phyloP scores from a whole-genome alignment of 2,888 invertebrate species.

The Spilarctia lutea region DNA sequence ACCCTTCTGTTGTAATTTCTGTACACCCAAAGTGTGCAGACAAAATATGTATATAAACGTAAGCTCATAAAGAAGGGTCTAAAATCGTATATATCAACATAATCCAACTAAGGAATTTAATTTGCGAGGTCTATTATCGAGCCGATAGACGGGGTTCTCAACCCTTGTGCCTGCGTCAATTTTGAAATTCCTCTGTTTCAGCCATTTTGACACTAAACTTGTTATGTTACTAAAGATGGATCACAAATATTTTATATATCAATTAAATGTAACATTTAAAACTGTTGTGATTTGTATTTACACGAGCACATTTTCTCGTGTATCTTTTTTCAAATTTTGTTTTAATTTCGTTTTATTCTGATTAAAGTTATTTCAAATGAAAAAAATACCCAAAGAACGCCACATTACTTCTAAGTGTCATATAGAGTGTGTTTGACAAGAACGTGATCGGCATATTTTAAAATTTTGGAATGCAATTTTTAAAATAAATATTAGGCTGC shows the following conservation, averaged over 20 bases:
- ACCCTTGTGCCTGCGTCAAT: constrained; percentile 36
- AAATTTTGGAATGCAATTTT: too few species aligned
- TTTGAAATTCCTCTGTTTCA: constrained; percentile 43
- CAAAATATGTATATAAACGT: not conserved
- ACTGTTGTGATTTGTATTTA: too few species aligned
- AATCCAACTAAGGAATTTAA: constrained; percentile 53
- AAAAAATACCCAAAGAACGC: too few species aligned
- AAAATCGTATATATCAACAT: constrained; percentile 47
- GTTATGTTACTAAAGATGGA: not conserved
- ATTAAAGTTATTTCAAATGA: too few species aligned
- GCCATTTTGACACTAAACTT: not conserved
- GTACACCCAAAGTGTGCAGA: not conserved
- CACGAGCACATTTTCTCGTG: not conserved
- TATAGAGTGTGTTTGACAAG: too few species aligned
- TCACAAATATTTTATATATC: not conserved
- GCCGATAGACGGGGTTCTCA: constrained; percentile 46
- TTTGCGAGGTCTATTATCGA: constrained; percentile 52
- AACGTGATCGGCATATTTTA: too few species aligned
- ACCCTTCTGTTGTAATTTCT: not conserved
- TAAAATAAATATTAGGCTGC: too few species aligned
- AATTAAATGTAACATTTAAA: not conserved
- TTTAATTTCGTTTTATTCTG: not conserved
- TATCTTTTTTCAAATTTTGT: not conserved
- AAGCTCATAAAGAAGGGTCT: constrained; percentile 31
- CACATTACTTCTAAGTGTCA: too few species aligned